phyloP scores from a whole-genome alignment of 2,113 vertebrate species.

The Odontophorus gujanensis region DNA sequence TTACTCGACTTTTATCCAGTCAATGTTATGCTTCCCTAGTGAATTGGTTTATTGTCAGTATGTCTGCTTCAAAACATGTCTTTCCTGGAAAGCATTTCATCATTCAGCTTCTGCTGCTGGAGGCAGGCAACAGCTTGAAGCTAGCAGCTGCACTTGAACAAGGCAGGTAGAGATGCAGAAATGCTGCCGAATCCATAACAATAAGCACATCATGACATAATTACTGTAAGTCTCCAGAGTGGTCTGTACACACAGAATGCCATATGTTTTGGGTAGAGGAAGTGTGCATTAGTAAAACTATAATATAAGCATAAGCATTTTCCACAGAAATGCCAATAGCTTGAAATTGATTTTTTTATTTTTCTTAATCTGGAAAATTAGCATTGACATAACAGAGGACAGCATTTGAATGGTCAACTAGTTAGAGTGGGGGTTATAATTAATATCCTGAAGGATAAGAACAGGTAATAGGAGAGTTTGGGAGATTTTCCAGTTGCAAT shows the following conservation, averaged over 20 bases:
- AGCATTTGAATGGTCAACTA: conserved; percentile 38
- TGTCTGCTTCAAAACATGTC: conserved; percentile 73
- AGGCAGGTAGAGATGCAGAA: conserved; percentile 75
- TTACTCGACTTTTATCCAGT: conserved; percentile 70
- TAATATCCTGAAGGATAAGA: conserved; percentile 19
- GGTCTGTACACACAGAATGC: conserved; percentile 59
- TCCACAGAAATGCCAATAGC: conserved; percentile 25
- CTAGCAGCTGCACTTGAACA: conserved; percentile 77
- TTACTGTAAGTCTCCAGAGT: conserved; percentile 74
- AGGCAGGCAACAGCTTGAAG: conserved; percentile 76
- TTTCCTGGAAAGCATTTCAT: conserved; percentile 75
- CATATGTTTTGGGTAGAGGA: conserved; percentile 72
- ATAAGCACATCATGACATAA: conserved; percentile 74
- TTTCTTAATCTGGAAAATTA: conserved; percentile 52
- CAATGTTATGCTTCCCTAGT: conserved; percentile 57
- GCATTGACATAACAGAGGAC: conserved; percentile 39
- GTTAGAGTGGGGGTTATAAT: conserved; percentile 4
- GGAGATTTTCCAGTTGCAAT: neutral
- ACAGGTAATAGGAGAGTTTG: neutral
- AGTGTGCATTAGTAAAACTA: neutral
- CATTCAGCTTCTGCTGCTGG: conserved; percentile 44
- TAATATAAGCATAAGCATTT: conserved; percentile 50
- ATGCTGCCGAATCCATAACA: conserved; percentile 68
- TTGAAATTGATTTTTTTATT: conserved; percentile 60
- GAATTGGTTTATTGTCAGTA: conserved; percentile 62